Conservation (phyloP, 2,113 vertebrate species). For the Zosterops japonicus region DNA sequence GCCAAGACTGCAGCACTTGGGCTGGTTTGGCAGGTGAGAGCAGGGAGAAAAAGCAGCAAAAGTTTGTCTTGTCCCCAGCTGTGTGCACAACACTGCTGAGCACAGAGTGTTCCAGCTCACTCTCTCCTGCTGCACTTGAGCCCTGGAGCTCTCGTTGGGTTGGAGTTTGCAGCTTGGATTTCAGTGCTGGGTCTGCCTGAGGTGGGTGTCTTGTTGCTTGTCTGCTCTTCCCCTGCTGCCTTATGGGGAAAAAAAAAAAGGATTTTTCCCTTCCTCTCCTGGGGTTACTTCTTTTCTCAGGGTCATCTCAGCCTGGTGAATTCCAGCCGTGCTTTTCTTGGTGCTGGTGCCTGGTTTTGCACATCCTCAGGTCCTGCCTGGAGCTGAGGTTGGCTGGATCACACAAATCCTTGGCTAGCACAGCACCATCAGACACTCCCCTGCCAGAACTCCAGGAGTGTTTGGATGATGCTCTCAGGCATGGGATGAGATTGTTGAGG, state of each 20-base stretch:
- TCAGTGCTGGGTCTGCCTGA: background rate
- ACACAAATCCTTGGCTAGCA: background rate
- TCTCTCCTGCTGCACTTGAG: background rate
- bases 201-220: background rate
- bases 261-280: background rate
- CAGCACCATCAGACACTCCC: background rate
- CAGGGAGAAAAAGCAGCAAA: background rate
- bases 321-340: background rate
- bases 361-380: background rate
- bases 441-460: background rate
- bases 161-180: background rate
- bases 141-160: accelerated
- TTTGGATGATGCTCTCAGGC: background rate
- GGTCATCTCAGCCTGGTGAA: background rate
- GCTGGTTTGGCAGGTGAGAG: background rate
- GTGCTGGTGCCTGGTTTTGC: background rate
- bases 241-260: background rate
- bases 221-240: background rate
- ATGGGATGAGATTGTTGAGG: background rate
- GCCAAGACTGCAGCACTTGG: background rate
- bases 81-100: background rate
- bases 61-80: background rate
- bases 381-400: background rate
- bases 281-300: background rate
- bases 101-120: background rate